Evolutionary conservation across 2,888 invertebrate genomes (phyloP), one percentile per base, ranked within the genome.

Genomic region (Caenorhabditis sinica): DNA sequence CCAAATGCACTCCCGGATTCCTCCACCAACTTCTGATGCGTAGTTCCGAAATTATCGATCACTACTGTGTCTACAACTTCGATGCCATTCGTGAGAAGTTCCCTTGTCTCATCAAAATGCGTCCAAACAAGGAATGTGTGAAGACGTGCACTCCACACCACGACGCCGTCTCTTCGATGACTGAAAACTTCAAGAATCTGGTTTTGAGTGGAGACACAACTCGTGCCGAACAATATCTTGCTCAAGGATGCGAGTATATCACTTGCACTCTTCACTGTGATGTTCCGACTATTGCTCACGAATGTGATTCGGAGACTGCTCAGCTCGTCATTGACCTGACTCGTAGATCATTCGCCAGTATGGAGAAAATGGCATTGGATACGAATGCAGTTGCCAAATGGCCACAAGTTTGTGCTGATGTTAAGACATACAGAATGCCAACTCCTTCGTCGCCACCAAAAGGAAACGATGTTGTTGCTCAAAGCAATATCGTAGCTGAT

Each of bases 201-300:
- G 92, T 91, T 9, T 65, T 91, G 61, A 90, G 90, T 63, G 91
- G 92, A 23, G 92, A 92, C 61, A 89, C 91, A 0, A 85, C 90
- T 2, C 86, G 86, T 15, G 91, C 92, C 8, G 92, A 92, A 63
- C 75, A 89, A 63, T 92, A 92, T 80, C 73, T 92, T 66, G 88
- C 79, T 17, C 90, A 92, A 71, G 89, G 90, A 17, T 92, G 92
- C 85, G 92, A 92, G 79, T 90, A 91, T 73, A 90, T 92, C 30
- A 91, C 88, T n/a, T 92, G 92, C 76, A 90, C 91, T 25, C 85
- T 91, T 6, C 91, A 92, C 76, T 92, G 92, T 73, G 91, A 91
- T 71, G 86, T 91, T 23, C 92, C 92, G 17, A 77, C 90, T 2
- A 92, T 92, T 81, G 90, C 91, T 56, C 90, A 91, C 63, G 79